phyloP scores from a whole-genome alignment of 2,113 vertebrate species.

The Bettongia penicillata region DNA sequence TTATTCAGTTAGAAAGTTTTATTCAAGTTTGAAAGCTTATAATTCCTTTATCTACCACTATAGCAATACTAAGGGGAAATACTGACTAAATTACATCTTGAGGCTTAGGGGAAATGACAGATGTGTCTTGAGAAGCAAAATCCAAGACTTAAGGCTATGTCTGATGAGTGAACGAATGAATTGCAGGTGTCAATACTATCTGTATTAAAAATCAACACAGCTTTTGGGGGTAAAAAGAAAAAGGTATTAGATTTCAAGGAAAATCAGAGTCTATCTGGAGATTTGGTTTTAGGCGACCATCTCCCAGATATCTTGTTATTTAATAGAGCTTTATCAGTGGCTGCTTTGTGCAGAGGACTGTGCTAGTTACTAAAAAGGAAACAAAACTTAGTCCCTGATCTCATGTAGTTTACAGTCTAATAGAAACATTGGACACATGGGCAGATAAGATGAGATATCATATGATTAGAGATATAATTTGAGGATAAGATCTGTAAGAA shows the following conservation, averaged over 20 bases:
- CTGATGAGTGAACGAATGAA: background rate
- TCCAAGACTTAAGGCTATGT: background rate
- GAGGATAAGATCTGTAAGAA: background rate
- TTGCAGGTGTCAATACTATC: background rate
- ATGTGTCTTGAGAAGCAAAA: background rate
- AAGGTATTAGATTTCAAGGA: background rate
- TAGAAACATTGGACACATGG: background rate
- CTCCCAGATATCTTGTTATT: background rate
- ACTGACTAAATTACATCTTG: background rate
- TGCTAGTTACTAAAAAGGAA: background rate
- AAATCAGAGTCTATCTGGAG: background rate
- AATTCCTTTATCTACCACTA: background rate
- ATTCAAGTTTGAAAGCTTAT: background rate
- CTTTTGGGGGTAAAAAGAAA: background rate
- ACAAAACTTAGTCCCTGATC: background rate
- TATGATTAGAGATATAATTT: background rate
- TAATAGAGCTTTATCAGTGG: background rate
- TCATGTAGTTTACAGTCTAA: background rate
- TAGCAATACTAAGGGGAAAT: background rate
- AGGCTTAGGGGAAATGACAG: background rate
- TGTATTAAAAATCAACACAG: background rate
- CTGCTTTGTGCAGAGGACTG: background rate
- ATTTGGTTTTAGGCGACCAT: background rate
- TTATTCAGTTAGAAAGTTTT: background rate
- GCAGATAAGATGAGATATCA: background rate